Evolutionary conservation across 1,140 invertebrate genomes (phyloP), one percentile per base, ranked within the genome.

Genomic region (Anoplolepis gracilipes): DNA sequence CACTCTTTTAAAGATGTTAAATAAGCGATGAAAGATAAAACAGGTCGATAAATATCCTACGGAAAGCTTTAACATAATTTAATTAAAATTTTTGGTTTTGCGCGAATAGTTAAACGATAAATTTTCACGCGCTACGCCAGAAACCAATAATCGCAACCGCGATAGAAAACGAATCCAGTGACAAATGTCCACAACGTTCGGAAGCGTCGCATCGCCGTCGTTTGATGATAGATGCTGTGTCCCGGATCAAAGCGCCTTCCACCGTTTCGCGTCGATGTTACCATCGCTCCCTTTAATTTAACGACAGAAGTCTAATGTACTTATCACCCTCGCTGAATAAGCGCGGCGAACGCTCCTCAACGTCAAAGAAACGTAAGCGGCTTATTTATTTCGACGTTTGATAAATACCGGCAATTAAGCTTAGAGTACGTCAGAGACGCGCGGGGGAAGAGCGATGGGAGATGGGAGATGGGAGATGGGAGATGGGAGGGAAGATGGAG

Each of bases 321-420:
- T 92, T 93, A 92, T 92, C 90, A 75, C 84, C 86, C 73, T 88
- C 79, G 89, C 89, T 92, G 90, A 93, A 90, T 93, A 92, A 93
- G 91, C 89, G 86, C 78, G 75, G 59, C 84, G 85, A 84, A 59
- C 69, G 69, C 88, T 87, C 85, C 30, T 65, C 55, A 67, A 55
- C 90, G 87, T 92, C 90, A 89, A 92, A 93, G 89, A 92, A 92
- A 89, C 89, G 84, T 93, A 93, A 92, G 93, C 90, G 89, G 93
- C 92, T 93, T 93, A 93, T 92, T 93, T 92, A 93, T 93, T 93
- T 93, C 85, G 90, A 81, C 90, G 87, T 93, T 93, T 93, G 93
- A 93, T 93, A 93, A 93, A 93, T 93, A 93, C 92, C 84, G 87
- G 91, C 92, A 94, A 94, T 94, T 93, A 93, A 92, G 87, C 90